Evolutionary conservation across 2,888 invertebrate species (phyloP).

Genomic region (Mythimna ferrago): DNA sequence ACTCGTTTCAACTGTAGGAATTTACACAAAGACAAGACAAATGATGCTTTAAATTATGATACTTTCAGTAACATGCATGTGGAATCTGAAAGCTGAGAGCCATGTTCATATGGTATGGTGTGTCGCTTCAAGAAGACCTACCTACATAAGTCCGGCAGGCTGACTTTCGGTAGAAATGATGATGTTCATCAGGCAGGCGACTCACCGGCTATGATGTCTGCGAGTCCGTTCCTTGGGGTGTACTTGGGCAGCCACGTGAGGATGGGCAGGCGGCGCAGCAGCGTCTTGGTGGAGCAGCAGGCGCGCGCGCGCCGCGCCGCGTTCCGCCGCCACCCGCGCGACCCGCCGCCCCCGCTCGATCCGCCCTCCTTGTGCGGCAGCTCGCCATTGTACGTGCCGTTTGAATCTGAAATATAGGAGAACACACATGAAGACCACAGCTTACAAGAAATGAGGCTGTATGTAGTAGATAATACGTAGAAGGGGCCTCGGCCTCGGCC

Average conservation of each 20-base stretch:
- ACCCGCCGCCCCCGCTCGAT: constrained; percentile 28
- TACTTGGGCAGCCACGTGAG: constrained; percentile 93
- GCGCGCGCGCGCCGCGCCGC: constrained; percentile 85
- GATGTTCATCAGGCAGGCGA: not conserved
- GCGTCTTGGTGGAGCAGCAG: constrained; percentile 91
- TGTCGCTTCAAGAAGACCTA: not conserved
- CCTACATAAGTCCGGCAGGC: not conserved
- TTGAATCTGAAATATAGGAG: constrained; percentile 69
- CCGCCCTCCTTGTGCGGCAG: constrained; percentile 69
- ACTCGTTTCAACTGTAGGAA: no score
- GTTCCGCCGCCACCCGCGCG: constrained; percentile 73
- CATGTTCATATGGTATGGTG: no score
- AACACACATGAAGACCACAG: not conserved
- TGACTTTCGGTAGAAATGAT: not conserved
- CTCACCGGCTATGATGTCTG: constrained; percentile 94
- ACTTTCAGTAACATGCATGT: no score
- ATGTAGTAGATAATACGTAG: not conserved
- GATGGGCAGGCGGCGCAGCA: constrained; percentile 92
- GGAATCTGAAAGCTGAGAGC: not conserved
- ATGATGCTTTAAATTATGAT: not conserved
- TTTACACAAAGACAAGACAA: not conserved
- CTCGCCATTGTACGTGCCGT: constrained; percentile 73
- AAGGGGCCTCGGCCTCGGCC: not conserved
- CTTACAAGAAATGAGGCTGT: not conserved
- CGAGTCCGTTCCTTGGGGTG: constrained; percentile 91